Evolutionary conservation across 2,888 invertebrate genomes (phyloP).

Genomic region (Tanaodytes sp.): DNA sequence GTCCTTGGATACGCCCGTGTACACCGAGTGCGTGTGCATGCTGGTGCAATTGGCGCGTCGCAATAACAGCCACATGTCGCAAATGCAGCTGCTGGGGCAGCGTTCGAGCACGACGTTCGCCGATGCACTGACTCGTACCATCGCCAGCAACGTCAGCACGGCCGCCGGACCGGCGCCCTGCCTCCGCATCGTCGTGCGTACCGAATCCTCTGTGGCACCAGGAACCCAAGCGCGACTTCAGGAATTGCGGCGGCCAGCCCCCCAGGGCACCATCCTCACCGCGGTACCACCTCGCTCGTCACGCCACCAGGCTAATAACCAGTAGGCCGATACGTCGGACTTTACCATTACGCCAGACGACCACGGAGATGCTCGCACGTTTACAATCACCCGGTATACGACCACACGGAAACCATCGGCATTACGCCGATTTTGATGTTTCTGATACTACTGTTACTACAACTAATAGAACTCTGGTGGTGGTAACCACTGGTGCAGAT

Average conservation of each 20-base stretch:
- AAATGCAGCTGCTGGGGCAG: constrained; percentile 64
- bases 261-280: constrained; percentile 24
- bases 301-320: constrained; percentile 26
- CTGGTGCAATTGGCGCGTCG: constrained; percentile 64
- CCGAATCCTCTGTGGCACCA: too few species aligned
- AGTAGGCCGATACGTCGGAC: constrained; percentile 24
- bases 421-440: too few species aligned
- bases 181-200: constrained; percentile 22
- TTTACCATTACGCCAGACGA: constrained; percentile 32
- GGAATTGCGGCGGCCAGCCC: constrained; percentile 28
- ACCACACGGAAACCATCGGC: too few species aligned
- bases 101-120: constrained; percentile 22
- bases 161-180: constrained; percentile 6
- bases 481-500: too few species aligned
- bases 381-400: too few species aligned
- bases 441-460: too few species aligned
- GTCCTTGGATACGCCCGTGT: constrained; percentile 60
- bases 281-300: constrained; percentile 8
- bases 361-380: constrained; percentile 1
- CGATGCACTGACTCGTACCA: constrained; percentile 17
- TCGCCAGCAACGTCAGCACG: constrained; percentile 27
- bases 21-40: constrained; percentile 64
- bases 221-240: too few species aligned
- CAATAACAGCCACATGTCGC: constrained; percentile 63
- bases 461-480: too few species aligned